Base-by-base conservation (phyloP, 1,140 invertebrate genomes). In the Andricus grossulariae region DNA sequence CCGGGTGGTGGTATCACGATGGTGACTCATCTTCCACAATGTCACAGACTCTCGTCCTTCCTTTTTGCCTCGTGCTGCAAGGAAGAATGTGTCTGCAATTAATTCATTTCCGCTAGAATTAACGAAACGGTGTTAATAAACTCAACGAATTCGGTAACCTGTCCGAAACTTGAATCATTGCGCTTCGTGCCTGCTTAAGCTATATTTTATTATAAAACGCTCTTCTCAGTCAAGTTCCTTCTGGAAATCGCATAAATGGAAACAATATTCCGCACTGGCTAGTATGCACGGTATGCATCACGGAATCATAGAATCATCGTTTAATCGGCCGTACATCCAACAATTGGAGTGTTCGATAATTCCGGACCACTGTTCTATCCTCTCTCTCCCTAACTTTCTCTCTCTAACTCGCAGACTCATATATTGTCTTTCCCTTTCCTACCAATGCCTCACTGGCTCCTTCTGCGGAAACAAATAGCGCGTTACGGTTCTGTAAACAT, bases 391-490 rank as follows among this genome's bases (percentile, higher is more conserved):
- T n/a, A n/a, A n/a, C n/a, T n/a, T n/a, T n/a, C n/a, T n/a, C n/a
- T n/a, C n/a, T n/a, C n/a, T n/a, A n/a, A n/a, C n/a, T n/a, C n/a
- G n/a, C n/a, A n/a, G n/a, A n/a, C n/a, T n/a, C n/a, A n/a, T n/a
- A n/a, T n/a, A n/a, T n/a, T n/a, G n/a, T n/a, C n/a, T n/a, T 3
- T 73, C 78, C 74, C 60, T 71, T 71, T 73, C 72, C 79, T 79
- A 74, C 77, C 74, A 60, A 78, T 82, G 79, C 85, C 79, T 84
- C 82, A 81, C 86, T 87, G 83, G 25, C 4, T 32, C 90, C 89
- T 91, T 90, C 89, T 89, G 90, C 85, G 88, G 85, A 88, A 89
- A 91, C 90, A 90, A 91, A 88, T 89, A 90, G 84, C 82, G 84
- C 83, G 86, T 85, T 87, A 87, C 87, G 90, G 79, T 83, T 83